phyloP scores from a whole-genome alignment of 35 echinoderm and acorn worm species.

The Lytechinus variegatus region DNA sequence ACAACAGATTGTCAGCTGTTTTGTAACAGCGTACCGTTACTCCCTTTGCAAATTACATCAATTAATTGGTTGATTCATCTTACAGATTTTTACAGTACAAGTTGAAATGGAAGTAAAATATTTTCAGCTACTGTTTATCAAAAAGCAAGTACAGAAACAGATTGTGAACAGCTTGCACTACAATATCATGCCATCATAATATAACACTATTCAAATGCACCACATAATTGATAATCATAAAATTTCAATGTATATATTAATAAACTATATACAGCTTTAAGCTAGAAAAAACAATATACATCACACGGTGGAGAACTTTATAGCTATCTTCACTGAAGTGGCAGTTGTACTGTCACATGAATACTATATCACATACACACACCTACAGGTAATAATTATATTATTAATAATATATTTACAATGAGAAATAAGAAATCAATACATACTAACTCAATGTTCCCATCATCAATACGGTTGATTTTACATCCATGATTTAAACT shows the following conservation, averaged over 20 bases:
- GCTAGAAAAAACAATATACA: constrained; percentile 2
- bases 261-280: not conserved
- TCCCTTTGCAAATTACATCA: too few relatives aligned
- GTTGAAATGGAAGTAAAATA: not conserved
- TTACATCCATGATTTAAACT: too few relatives aligned
- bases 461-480: too few relatives aligned
- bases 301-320: not conserved
- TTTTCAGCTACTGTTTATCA: not conserved
- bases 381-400: not conserved
- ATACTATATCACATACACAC: not conserved
- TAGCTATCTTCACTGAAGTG: not conserved
- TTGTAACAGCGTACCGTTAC: too few relatives aligned
- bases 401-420: not conserved
- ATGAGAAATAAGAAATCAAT: not conserved
- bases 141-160: not conserved
- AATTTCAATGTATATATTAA: constrained; percentile 11
- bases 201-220: not conserved
- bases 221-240: constrained; percentile 6
- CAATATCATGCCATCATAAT: not conserved
- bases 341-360: constrained; percentile 1
- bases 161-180: not conserved
- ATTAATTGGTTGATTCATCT: too few relatives aligned
- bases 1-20: too few relatives aligned
- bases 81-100: too few relatives aligned
- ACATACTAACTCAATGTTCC: too few relatives aligned